These are phyloP conservation scores for Drosophila chauvacae DNA, from an alignment of 1,140 invertebrate genomes.

Conservation along the genomic window DNA sequence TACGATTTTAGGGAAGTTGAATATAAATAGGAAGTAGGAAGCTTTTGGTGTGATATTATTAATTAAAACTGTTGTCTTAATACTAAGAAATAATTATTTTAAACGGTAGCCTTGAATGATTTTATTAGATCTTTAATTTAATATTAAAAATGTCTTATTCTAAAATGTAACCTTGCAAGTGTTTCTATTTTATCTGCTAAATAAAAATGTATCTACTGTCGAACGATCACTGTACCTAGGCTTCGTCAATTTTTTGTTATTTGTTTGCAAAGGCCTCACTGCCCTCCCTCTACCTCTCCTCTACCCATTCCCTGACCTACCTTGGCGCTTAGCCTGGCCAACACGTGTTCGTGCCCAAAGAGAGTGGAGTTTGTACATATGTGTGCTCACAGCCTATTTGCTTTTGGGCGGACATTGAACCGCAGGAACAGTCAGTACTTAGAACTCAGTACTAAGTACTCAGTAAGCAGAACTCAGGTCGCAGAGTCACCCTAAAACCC, in stretches of 20 bases:
- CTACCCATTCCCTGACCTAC: conserved; percentile 56
- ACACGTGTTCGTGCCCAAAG: conserved; percentile 6
- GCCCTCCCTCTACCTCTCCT: conserved; percentile 33
- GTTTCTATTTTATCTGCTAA: not conserved
- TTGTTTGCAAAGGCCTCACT: conserved; percentile 48
- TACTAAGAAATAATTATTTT: not conserved
- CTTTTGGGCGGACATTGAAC: conserved; percentile 78
- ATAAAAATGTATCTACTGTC: not conserved
- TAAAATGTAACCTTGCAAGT: not conserved
- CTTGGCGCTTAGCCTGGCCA: conserved; percentile 51
- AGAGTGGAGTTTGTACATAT: not conserved
- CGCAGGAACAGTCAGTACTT: conserved; percentile 26
- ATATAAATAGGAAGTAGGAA: too few relatives aligned
- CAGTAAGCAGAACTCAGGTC: not conserved
- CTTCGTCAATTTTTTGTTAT: conserved; percentile 33
- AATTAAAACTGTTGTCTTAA: not conserved
- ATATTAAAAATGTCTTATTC: not conserved
- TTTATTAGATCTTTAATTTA: too few relatives aligned
- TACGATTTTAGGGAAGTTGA: not conserved
- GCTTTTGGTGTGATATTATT: not conserved
- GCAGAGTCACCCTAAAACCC: conserved; percentile 7
- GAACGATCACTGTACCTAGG: conserved; percentile 14
- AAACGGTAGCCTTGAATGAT: not conserved
- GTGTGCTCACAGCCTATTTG: conserved; percentile 57
- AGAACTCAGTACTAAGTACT: not conserved